phyloP scores from a whole-genome alignment of 2,797 vertebrate genomes.

The Arnoldichthys spilopterus region DNA sequence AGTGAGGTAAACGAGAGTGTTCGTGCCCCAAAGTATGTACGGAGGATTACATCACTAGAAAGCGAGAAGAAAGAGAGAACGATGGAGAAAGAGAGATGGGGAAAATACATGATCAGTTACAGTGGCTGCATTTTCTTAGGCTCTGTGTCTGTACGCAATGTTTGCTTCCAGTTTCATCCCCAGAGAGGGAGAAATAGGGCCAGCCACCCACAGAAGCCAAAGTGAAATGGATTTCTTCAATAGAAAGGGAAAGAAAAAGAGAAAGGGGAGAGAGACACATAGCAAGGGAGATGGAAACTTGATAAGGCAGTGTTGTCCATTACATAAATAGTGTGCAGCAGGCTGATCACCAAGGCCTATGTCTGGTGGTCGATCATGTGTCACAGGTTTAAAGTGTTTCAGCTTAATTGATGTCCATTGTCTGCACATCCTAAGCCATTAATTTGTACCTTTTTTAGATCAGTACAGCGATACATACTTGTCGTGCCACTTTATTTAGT shows the following conservation, averaged over 20 bases:
- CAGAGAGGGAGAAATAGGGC: constrained; percentile 1
- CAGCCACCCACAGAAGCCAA: constrained; percentile 4
- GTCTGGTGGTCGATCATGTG: not conserved
- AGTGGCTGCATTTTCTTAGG: constrained; percentile 8
- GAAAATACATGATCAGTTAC: constrained; percentile 10
- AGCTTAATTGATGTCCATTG: not conserved
- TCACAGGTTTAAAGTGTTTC: not conserved
- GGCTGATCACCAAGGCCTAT: not conserved
- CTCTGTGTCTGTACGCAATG: not conserved
- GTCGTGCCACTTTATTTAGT: not conserved
- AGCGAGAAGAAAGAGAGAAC: not conserved
- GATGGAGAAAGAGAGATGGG: constrained; percentile 11
- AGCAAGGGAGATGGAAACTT: constrained; percentile 15
- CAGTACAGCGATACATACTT: not conserved
- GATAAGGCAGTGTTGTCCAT: not conserved
- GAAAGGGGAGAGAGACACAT: constrained; percentile 27
- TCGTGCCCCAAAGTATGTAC: not conserved
- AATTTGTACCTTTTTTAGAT: not conserved
- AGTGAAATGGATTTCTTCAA: constrained; percentile 16
- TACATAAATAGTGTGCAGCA: not conserved
- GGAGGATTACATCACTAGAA: constrained; percentile 17
- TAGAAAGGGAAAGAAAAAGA: constrained; percentile 1
- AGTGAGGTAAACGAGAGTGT: constrained; percentile 28
- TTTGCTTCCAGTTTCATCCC: constrained; percentile 16
- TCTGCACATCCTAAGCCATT: not conserved